A percentile compares a stretch with the other conserved stretches of the same genome.
These are phyloP conservation scores for Neolamprologus tretocephalus DNA, from an alignment of 2,113 vertebrate species.

Conservation along the genomic window DNA sequence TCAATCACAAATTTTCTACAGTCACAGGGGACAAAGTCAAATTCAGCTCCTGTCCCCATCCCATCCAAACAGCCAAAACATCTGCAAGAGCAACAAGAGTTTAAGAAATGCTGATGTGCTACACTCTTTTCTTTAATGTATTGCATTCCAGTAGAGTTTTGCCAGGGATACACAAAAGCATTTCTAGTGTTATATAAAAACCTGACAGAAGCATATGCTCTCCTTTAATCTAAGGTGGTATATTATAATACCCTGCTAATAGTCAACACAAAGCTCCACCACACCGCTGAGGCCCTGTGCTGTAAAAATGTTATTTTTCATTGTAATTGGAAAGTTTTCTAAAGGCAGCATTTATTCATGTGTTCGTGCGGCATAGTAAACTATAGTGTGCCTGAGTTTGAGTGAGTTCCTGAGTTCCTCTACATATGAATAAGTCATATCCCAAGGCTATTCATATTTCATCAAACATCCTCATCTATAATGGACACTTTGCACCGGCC, in stretches of 20 bases:
- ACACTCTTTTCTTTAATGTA: background rate
- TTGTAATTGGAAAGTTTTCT: conserved; percentile 32
- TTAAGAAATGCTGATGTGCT: background rate
- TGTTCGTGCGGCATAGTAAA: background rate
- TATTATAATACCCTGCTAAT: background rate
- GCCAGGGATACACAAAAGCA: background rate
- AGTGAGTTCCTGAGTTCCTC: no score
- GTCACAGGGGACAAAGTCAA: background rate
- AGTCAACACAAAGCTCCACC: conserved; percentile 21
- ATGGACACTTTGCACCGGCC: conserved; percentile 24
- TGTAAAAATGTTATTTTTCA: conserved; percentile 38
- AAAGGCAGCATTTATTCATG: conserved; percentile 7
- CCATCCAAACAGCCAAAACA: background rate
- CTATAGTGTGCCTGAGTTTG: conserved; percentile 12
- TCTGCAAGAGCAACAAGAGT: background rate
- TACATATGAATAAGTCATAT: conserved; percentile 60
- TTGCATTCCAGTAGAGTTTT: background rate
- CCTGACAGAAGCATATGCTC: background rate
- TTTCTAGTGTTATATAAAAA: background rate
- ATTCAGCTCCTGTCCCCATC: background rate
- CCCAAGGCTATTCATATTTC: conserved; percentile 57
- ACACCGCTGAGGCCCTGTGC: background rate
- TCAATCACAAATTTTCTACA: background rate
- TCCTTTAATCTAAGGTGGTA: background rate
- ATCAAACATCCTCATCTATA: conserved; percentile 62